Evolutionary conservation across 2,113 vertebrate species (phyloP).

Genomic region (Rhinoderma darwinii): DNA sequence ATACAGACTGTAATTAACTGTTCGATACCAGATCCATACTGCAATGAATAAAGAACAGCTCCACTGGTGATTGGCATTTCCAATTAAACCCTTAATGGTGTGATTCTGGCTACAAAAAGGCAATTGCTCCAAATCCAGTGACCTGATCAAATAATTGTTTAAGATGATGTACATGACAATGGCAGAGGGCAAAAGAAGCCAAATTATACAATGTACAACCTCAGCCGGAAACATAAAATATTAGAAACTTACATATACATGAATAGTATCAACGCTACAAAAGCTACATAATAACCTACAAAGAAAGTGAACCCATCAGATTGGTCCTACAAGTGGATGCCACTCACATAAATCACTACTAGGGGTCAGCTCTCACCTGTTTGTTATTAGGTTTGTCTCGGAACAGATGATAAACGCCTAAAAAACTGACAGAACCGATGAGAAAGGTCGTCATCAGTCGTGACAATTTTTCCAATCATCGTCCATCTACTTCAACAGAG

Average conservation of each 20-base stretch:
- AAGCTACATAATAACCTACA: background rate
- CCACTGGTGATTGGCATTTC: slow-evolving; percentile 51
- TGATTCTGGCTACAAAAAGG: slow-evolving; percentile 13
- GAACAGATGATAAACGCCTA: background rate
- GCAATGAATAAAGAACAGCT: slow-evolving; percentile 52
- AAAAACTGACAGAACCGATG: background rate
- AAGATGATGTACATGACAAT: slow-evolving; percentile 22
- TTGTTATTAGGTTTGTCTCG: no score
- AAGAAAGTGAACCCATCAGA: background rate
- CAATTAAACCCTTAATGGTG: slow-evolving; percentile 51
- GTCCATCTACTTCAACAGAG: background rate
- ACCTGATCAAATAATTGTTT: slow-evolving; percentile 43
- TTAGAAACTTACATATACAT: background rate
- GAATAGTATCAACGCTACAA: background rate
- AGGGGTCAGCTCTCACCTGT: background rate
- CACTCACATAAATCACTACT: background rate
- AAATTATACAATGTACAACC: background rate
- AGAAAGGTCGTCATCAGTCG: background rate
- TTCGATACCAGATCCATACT: slow-evolving; percentile 47
- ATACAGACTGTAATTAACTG: slow-evolving; percentile 53
- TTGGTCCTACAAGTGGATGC: background rate
- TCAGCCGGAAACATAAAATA: background rate
- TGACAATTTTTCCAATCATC: background rate
- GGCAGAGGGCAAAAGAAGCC: background rate
- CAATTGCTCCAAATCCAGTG: slow-evolving; percentile 27